These are phyloP conservation scores for Archips crataeganus DNA, from an alignment of 2,888 invertebrate genomes.

Conservation along the genomic window DNA sequence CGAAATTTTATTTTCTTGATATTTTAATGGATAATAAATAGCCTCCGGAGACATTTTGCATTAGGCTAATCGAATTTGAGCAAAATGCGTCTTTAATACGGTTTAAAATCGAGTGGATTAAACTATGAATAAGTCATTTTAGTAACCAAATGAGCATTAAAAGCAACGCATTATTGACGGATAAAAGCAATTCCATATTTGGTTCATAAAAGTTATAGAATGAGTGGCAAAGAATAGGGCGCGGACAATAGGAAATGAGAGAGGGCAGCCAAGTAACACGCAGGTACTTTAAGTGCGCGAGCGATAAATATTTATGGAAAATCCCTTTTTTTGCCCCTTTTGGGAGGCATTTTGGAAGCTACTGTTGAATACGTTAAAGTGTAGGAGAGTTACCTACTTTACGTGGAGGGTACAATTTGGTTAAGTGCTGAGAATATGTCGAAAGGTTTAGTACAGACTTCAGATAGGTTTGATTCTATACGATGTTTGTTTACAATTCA, in stretches of 20 bases:
- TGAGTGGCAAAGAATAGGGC: slow-evolving; percentile 33
- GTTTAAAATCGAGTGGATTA: background rate
- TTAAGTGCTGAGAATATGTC: background rate
- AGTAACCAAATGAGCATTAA: background rate
- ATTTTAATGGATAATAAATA: slow-evolving; percentile 32
- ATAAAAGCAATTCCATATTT: slow-evolving; percentile 41
- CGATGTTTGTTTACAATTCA: no score
- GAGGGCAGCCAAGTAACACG: slow-evolving; percentile 8
- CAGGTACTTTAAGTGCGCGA: slow-evolving; percentile 4
- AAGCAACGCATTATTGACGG: slow-evolving; percentile 37
- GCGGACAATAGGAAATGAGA: slow-evolving; percentile 34
- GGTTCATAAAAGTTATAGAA: slow-evolving; percentile 33
- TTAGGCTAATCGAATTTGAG: background rate
- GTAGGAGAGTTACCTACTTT: background rate
- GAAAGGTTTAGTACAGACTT: background rate
- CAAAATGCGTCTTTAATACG: background rate
- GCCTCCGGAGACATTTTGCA: slow-evolving; percentile 9
- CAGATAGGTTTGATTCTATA: background rate
- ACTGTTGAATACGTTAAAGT: background rate
- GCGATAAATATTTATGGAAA: slow-evolving; percentile 38
- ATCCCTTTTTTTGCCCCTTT: slow-evolving; percentile 16
- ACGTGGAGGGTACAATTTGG: background rate
- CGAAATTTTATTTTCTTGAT: slow-evolving; percentile 25
- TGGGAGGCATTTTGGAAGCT: background rate
- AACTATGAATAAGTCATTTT: background rate